A percentile compares a stretch with the other conserved stretches of the same genome.
Evolutionary conservation across 2,797 vertebrate genomes (phyloP).

Genomic region (Hozukius guyotensis): DNA sequence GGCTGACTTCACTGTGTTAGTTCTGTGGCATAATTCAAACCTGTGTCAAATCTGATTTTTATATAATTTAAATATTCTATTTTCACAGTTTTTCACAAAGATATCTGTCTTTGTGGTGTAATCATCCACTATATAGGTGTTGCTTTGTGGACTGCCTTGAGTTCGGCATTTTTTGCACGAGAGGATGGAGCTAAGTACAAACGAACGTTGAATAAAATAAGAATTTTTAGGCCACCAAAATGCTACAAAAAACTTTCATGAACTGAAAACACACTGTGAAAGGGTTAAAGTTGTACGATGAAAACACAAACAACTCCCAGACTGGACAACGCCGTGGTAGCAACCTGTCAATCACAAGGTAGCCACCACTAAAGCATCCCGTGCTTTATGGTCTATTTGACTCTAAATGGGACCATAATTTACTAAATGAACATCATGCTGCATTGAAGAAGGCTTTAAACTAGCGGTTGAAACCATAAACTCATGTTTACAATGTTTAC

Average conservation of each 20-base stretch:
- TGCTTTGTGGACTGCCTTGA: background rate
- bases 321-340: too few relatives aligned
- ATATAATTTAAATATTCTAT: background rate
- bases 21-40: background rate
- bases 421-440: background rate
- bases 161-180: background rate
- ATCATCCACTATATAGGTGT: too few relatives aligned
- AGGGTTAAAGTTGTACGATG: too few relatives aligned
- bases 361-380: background rate
- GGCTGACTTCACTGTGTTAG: background rate
- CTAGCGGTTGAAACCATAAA: background rate
- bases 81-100: background rate
- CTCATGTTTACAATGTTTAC: rapidly evolving
- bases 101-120: background rate
- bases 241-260: background rate
- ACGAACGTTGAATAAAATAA: background rate
- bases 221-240: background rate
- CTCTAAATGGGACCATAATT: too few relatives aligned
- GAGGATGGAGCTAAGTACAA: background rate
- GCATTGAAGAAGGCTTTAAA: background rate
- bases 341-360: too few relatives aligned
- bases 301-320: too few relatives aligned
- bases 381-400: background rate
- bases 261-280: background rate
- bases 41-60: background rate